Conservation (phyloP, 2,888 invertebrate genomes). For the Agrochola circellaris region DNA sequence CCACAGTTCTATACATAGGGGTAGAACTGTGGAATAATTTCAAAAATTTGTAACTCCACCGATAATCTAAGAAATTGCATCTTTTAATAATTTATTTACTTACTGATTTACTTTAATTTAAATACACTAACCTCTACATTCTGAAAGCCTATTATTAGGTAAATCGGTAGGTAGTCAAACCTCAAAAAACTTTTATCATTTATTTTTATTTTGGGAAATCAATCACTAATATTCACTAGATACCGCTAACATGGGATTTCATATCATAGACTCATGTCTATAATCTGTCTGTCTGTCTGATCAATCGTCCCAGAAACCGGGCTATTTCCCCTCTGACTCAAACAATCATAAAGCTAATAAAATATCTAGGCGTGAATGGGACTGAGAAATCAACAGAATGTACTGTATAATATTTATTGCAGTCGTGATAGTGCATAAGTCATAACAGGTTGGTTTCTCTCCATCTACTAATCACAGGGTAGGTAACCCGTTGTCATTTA, state of each 20-base stretch:
- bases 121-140: background rate
- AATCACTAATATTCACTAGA: too few relatives aligned
- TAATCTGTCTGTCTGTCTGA: too few relatives aligned
- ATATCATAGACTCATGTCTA: background rate
- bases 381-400: conserved; percentile 41
- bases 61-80: too few relatives aligned
- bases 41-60: too few relatives aligned
- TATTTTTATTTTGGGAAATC: background rate
- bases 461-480: conserved; percentile 24
- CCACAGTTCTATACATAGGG: too few relatives aligned
- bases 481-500: conserved; percentile 40
- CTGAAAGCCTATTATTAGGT: background rate
- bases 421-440: conserved; percentile 58
- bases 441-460: conserved; percentile 32
- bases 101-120: too few relatives aligned
- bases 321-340: background rate
- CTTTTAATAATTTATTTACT: too few relatives aligned
- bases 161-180: background rate
- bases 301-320: background rate
- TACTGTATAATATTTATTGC: conserved; percentile 32
- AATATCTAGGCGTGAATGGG: conserved; percentile 25
- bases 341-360: conserved; percentile 14
- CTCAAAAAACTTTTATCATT: too few relatives aligned
- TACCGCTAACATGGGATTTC: background rate
- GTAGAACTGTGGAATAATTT: background rate